Percentiles rank a stretch among this genome's conserved stretches.
These are phyloP conservation scores for Diabrotica undecimpunctata DNA, from an alignment of 1,140 invertebrate genomes.

Conservation along the genomic window DNA sequence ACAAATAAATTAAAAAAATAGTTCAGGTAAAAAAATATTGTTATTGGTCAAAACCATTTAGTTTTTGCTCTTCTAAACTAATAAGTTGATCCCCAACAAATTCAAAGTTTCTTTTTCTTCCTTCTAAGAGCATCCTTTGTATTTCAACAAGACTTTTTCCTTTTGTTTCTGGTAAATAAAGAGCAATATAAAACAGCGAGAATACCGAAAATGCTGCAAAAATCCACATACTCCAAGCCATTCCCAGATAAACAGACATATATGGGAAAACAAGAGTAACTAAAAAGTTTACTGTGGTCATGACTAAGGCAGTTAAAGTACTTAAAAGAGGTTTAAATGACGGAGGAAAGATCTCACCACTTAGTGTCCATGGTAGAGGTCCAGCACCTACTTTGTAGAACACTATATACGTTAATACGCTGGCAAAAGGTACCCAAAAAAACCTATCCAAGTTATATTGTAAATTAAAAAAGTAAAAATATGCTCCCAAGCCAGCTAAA, in stretches of 20 bases:
- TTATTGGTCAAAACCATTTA: no score
- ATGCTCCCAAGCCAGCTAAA: conserved; percentile 25
- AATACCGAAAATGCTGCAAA: conserved; percentile 66
- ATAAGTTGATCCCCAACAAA: no score
- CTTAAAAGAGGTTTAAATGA: conserved; percentile 55
- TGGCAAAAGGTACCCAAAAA: conserved; percentile 31
- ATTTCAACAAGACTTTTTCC: conserved; percentile 63
- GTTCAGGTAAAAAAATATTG: no score
- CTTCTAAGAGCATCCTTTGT: conserved; percentile 30
- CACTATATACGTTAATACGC: conserved; percentile 27
- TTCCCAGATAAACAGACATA: conserved; percentile 57
- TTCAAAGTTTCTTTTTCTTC: not conserved
- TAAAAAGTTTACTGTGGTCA: conserved; percentile 71
- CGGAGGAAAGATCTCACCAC: conserved; percentile 75
- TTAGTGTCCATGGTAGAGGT: conserved; percentile 76
- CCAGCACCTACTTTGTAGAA: conserved; percentile 58
- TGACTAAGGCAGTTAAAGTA: conserved; percentile 54
- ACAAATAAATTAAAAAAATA: no score
- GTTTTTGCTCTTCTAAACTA: no score
- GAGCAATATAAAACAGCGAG: conserved; percentile 56
- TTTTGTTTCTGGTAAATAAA: conserved; percentile 76
- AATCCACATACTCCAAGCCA: conserved; percentile 70
- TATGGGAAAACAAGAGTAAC: conserved; percentile 69
- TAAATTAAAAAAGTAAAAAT: conserved; percentile 27
- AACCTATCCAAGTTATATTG: conserved; percentile 13